Base-by-base conservation (phyloP, 2,888 invertebrate genomes). In the Folsomia candida region DNA sequence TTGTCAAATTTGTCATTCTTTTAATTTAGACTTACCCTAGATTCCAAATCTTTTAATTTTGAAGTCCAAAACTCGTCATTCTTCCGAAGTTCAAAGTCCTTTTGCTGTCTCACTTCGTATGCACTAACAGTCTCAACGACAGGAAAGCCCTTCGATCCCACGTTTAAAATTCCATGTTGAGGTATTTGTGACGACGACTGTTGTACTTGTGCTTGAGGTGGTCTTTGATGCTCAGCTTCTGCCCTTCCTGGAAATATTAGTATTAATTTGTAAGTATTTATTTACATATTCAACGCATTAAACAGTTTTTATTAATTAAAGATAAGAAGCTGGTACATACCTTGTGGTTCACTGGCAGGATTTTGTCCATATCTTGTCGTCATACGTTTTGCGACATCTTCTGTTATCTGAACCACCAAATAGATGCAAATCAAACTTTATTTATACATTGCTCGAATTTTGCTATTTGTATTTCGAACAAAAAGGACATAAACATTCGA, bases 121-220 rank as follows among this genome's bases (percentile, higher is more conserved):
- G 79, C 78, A 20, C 73, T 74, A n/a, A 78, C 70, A 67, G 79
- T 79, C 70, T 79, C 79, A 59, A 79, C 68, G 18, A 77, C 67
- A 9, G 77, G 77, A 59, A 71, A 63, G 18, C 76, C 74, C 18
- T 60, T 68, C 2, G 58, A 20, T 11, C 74, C 72, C 37, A 70
- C 70, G 25, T 68, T 72, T 22, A 76, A 51, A 67, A 74, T 69
- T 57, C 76, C 76, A 69, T 70, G 66, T n/a, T 71, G 68, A 29
- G 66, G 67, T 66, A 65, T 24, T 26, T 51, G 27, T 26, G 47
- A 14, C 11, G 54, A 54, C 6, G 54, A 2, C 51, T n/a, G 60
- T 9, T 9, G 54, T 20, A 59, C 58, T n/a, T 6, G n/a, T 4
- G 64, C n/a, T 2, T 26, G 59, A 26, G 59, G 67, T 18, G 65